Percentiles rank a stretch among this genome's conserved stretches.
phyloP scores from a whole-genome alignment of 2,797 vertebrate species.

The Gadopsis bispinosus region DNA sequence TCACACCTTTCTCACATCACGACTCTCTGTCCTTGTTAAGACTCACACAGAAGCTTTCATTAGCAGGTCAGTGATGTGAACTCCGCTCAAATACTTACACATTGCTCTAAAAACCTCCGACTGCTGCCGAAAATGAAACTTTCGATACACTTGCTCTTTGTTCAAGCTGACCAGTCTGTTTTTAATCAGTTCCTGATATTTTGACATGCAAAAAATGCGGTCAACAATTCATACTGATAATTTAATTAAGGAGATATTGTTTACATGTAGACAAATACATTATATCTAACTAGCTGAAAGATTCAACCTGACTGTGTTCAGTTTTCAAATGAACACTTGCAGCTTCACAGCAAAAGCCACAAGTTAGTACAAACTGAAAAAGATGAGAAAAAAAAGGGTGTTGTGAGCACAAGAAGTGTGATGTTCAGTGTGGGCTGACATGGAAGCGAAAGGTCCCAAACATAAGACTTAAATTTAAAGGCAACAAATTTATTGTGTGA shows the following conservation, averaged over 20 bases:
- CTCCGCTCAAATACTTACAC: background rate
- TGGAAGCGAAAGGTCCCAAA: conserved; percentile 28
- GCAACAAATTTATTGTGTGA: conserved; percentile 8
- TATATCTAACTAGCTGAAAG: background rate
- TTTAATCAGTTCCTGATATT: conserved; percentile 14
- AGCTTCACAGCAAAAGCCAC: background rate
- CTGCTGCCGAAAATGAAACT: background rate
- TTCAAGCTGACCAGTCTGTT: background rate
- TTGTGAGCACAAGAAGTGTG: background rate
- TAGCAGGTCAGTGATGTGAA: background rate
- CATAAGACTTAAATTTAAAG: conserved; percentile 3
- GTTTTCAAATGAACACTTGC: background rate
- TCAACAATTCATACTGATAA: background rate
- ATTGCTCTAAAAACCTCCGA: background rate
- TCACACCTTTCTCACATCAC: background rate
- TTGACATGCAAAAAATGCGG: background rate
- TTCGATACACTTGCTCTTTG: background rate
- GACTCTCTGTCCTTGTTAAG: background rate
- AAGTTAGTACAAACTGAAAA: background rate
- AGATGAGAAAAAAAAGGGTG: background rate
- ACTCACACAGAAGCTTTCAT: background rate
- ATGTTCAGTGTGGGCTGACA: background rate
- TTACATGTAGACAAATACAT: background rate
- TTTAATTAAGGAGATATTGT: background rate
- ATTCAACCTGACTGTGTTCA: background rate